A percentile compares a stretch with the other conserved stretches of the same genome.
Evolutionary conservation across 2,113 vertebrate genomes (phyloP).

Genomic region (Camelus bactrianus): DNA sequence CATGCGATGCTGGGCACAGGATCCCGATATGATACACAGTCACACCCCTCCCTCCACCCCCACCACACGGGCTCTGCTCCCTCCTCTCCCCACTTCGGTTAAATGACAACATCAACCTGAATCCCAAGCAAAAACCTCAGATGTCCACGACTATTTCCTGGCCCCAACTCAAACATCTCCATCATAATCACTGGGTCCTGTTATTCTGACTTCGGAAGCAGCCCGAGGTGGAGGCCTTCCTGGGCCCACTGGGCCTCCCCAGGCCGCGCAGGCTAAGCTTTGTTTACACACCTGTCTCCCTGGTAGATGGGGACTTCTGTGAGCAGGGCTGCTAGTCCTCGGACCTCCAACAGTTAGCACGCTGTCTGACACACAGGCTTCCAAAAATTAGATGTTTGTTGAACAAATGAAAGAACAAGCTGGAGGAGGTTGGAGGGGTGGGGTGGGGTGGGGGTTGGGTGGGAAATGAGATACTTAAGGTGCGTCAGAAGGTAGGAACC

Average conservation of each 20-base stretch:
- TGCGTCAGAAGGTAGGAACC: background rate
- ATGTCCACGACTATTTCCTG: background rate
- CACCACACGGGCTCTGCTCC: background rate
- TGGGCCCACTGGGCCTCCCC: accelerated
- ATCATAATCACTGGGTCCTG: background rate
- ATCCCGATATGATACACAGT: too few species aligned
- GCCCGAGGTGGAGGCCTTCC: background rate
- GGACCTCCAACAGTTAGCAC: background rate
- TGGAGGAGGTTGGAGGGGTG: background rate
- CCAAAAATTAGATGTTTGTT: background rate
- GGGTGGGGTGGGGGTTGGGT: too few species aligned
- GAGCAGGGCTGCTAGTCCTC: background rate
- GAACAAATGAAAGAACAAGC: conserved; percentile 37
- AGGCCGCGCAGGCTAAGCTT: background rate
- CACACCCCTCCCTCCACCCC: background rate
- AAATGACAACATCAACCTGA: background rate
- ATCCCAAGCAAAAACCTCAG: background rate
- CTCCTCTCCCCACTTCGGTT: background rate
- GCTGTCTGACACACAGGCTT: conserved; percentile 24
- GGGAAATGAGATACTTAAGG: background rate
- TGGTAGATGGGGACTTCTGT: background rate
- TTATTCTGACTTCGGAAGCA: background rate
- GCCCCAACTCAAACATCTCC: background rate
- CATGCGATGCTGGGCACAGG: background rate
- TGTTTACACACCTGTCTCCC: background rate